These are phyloP conservation scores for Macrophya annulata DNA, from an alignment of 2,888 invertebrate species.

Conservation along the genomic window DNA sequence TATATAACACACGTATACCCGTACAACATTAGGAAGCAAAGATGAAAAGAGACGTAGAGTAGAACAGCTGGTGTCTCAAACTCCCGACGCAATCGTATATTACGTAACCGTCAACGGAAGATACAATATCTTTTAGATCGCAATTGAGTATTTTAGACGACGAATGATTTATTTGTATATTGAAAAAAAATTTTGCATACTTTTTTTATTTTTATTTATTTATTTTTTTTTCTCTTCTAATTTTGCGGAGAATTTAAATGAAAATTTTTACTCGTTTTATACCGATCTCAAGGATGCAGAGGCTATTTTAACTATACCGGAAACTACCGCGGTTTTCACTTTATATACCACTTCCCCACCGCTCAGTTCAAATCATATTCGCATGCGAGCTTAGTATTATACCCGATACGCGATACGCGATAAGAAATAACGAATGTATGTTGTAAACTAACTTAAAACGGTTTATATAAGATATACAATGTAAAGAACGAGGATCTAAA, in stretches of 20 bases:
- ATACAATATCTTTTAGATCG: background rate
- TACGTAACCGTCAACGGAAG: conserved; percentile 8
- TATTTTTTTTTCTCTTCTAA: background rate
- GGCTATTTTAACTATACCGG: background rate
- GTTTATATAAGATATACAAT: background rate
- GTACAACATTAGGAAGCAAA: conserved; percentile 3
- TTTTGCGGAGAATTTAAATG: background rate
- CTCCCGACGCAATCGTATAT: conserved; percentile 29
- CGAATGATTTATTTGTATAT: background rate
- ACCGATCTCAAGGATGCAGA: background rate
- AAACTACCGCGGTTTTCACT: background rate
- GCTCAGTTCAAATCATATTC: background rate
- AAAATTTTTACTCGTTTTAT: background rate
- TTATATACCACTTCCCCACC: background rate
- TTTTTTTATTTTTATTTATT: too few relatives aligned
- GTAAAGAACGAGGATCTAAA: background rate
- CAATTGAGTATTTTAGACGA: background rate
- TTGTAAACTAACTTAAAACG: background rate
- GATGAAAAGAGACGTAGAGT: background rate
- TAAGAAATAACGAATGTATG: background rate
- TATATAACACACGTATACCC: background rate
- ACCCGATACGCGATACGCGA: background rate
- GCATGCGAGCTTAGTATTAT: background rate
- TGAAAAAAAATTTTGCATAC: background rate
- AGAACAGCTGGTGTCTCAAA: conserved; percentile 9